Evolutionary conservation across 2,113 vertebrate species (phyloP).

Genomic region (Tricholaema leucomelas): DNA sequence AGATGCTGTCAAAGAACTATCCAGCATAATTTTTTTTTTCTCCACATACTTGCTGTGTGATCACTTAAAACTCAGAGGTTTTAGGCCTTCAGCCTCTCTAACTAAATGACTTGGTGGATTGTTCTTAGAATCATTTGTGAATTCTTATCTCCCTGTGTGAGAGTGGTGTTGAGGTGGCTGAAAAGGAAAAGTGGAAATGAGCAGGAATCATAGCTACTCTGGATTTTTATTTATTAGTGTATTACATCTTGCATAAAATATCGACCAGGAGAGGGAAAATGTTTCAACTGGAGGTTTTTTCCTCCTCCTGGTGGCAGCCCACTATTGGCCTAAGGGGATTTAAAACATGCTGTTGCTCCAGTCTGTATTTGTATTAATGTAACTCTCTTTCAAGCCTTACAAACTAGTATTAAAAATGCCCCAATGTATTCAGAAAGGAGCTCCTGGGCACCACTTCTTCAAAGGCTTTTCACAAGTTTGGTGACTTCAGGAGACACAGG

Average conservation of each 20-base stretch:
- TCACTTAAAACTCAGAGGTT: not conserved
- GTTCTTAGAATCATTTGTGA: not conserved
- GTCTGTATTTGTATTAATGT: not conserved
- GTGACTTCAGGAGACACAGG: not conserved
- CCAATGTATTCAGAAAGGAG: not conserved
- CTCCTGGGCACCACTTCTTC: not conserved
- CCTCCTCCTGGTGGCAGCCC: not conserved
- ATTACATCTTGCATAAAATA: not conserved
- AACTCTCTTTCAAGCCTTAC: not conserved
- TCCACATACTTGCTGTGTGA: not conserved
- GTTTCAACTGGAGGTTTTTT: not conserved
- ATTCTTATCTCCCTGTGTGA: not conserved
- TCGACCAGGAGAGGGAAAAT: not conserved
- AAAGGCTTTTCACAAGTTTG: not conserved
- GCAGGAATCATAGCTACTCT: not conserved
- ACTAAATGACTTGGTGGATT: not conserved
- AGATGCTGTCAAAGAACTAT: not conserved
- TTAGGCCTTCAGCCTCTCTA: not conserved
- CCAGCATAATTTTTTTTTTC: not conserved
- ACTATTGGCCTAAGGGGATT: not conserved
- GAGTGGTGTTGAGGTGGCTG: not conserved
- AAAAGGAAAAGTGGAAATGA: not conserved
- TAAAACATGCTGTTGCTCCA: not conserved
- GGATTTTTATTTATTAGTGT: not conserved
- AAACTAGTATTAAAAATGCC: not conserved